Conservation (phyloP, 2,888 invertebrate species). For the Trimorus sp. region DNA sequence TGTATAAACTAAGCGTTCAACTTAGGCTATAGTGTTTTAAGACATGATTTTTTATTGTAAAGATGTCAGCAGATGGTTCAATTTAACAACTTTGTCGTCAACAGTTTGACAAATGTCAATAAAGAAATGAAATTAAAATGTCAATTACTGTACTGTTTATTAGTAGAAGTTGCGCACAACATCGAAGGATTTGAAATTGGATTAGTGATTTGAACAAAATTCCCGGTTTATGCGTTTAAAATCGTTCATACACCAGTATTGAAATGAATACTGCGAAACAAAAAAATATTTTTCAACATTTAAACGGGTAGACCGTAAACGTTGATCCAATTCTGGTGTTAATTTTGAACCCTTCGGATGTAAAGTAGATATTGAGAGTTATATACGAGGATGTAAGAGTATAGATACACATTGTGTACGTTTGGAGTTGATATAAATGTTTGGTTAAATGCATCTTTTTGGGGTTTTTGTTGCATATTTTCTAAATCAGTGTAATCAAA, state of each 20-base stretch:
- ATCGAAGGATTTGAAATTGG: too few relatives aligned
- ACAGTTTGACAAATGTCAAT: conserved; percentile 47
- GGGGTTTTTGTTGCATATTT: too few relatives aligned
- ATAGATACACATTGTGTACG: conserved; percentile 35
- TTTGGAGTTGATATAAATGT: conserved; percentile 31
- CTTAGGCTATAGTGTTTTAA: conserved; percentile 39
- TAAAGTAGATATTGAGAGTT: conserved; percentile 39
- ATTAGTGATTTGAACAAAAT: too few relatives aligned
- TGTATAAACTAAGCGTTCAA: conserved; percentile 51
- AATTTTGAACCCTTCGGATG: background rate
- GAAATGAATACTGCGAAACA: too few relatives aligned
- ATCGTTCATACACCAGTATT: too few relatives aligned
- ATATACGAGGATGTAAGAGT: conserved; percentile 29
- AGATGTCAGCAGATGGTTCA: conserved; percentile 19
- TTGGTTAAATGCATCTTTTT: background rate
- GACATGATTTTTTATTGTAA: conserved; percentile 51
- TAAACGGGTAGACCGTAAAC: too few relatives aligned
- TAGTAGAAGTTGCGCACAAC: conserved; percentile 33
- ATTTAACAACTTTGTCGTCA: conserved; percentile 47
- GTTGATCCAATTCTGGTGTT: too few relatives aligned
- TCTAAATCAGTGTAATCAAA: too few relatives aligned
- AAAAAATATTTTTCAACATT: too few relatives aligned
- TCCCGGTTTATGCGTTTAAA: too few relatives aligned
- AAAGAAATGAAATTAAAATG: conserved; percentile 62
- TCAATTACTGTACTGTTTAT: conserved; percentile 68